Evolutionary conservation across 1,140 invertebrate genomes (phyloP), one percentile per base, ranked within the genome.

Genomic region (Procambarus virginalis): DNA sequence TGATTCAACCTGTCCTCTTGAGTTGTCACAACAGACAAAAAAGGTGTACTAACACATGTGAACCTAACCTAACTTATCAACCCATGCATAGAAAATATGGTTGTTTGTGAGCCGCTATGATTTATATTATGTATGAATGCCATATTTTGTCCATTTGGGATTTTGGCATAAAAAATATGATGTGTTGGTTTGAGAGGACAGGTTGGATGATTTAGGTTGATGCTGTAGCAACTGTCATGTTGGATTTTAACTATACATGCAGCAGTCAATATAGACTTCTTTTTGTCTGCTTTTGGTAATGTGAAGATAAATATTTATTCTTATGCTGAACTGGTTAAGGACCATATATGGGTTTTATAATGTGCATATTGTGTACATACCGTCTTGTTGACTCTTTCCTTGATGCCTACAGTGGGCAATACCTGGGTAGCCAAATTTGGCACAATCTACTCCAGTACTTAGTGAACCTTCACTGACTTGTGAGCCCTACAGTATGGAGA

Each of bases 361-460:
- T 34, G n/a, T 73, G 68, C 68, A 73, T 73, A 73, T 34, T 73
- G n/a, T 73, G 68, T 73, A 73, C 68, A 73, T 73, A 73, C 68
- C n/a, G 22, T 73, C 68, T 34, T 34, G 64, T 34, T 73, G 22
- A 34, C 10, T 22, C 8, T 34, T 17, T 73, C 45, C 68, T 73
- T 73, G 68, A 73, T 34, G 68, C 68, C 68, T 73, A 34, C n/a
- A 73, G 8, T 73, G 68, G 68, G n/a, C 68, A 73, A n/a, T 73
- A 73, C 68, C 68, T 73, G 68, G 68, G n/a, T 73, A 34, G 68
- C 68, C 68, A 73, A 73, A 10, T 73, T 20, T 73, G n/a, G 68
- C 68, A 73, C 10, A 20, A 34, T 73, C 34, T 73, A 73, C 68
- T 73, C 68, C n/a, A 73, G 22, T 34, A 73, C 68, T 73, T 73